Base-by-base conservation (phyloP, 2,797 vertebrate genomes). In the Microhierax caerulescens region DNA sequence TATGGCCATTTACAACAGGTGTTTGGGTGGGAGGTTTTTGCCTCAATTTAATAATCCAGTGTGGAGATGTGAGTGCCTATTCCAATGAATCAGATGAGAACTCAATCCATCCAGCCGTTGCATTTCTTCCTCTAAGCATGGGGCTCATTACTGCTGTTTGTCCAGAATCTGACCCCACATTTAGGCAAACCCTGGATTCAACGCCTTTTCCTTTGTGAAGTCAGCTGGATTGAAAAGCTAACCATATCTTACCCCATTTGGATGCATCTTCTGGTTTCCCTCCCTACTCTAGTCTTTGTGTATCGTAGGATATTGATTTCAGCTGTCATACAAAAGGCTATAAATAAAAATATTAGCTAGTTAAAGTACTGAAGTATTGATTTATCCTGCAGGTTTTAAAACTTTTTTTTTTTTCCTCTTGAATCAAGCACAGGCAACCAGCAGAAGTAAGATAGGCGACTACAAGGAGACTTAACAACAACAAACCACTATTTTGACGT, bases 401-500 rank as follows among this genome's bases (percentile, higher is more conserved):
- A 7, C 5, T 13, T 39, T 36, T 59, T 36, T 54, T 21, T 22
- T 20, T 47, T n/a, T n/a, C n/a, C n/a, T n/a, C n/a, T n/a, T 4
- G 32, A 64, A 47, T 22, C 37, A 45, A 43, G n/a, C 7, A 18
- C 23, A 28, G 27, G 16, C 22, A 57, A 43, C 32, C 53, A 57
- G 34, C 15, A 59, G 28, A 39, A 34, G 48, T 7, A 14, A 7
- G n/a, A 45, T 2, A 50, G 17, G 9, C 21, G 25, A 10, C 34
- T 27, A 9, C 25, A 43, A 36, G 11, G 30, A 36, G 9, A 21
- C 12, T 0, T 0, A 48, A n/a, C 2, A 1, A 32, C 5, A 37
- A 43, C 21, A 25, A 7, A n/a, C 27, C 22, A 37, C 15, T 23
- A 11, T 43, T 64, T 36, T 34, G 39, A 48, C 13, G 2, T 0